These are phyloP conservation scores for Nephrocerus scutellatus DNA, from an alignment of 2,888 invertebrate species.

Conservation along the genomic window DNA sequence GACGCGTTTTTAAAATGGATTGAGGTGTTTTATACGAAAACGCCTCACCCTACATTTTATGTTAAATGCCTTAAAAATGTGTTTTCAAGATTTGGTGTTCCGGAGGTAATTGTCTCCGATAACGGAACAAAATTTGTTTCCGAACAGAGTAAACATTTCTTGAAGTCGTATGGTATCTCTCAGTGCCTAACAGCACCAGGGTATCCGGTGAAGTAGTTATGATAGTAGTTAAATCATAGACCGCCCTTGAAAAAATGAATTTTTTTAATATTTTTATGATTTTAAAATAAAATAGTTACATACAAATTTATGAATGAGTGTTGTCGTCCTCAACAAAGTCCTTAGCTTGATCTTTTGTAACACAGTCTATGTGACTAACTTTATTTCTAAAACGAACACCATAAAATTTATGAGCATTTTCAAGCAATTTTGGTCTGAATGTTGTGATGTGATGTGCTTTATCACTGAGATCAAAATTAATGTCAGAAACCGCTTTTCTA, in stretches of 20 bases:
- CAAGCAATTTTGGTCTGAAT: slow-evolving; percentile 92
- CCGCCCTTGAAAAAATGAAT: too few relatives aligned
- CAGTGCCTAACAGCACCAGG: too few relatives aligned
- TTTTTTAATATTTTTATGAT: too few relatives aligned
- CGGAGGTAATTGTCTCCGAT: too few relatives aligned
- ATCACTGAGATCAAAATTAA: slow-evolving; percentile 92
- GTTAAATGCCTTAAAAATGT: neutral
- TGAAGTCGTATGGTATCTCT: too few relatives aligned
- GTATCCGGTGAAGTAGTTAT: too few relatives aligned
- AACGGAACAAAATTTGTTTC: too few relatives aligned
- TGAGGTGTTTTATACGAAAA: slow-evolving; percentile 28
- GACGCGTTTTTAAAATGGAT: slow-evolving; percentile 44
- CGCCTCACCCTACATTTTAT: neutral
- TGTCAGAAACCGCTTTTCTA: slow-evolving; percentile 92
- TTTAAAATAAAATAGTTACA: too few relatives aligned
- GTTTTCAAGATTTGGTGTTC: too few relatives aligned
- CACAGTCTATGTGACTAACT: slow-evolving; percentile 93
- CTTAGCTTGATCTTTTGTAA: slow-evolving; percentile 88
- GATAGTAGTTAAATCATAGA: too few relatives aligned
- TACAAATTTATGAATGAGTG: slow-evolving; percentile 66
- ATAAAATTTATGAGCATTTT: slow-evolving; percentile 97
- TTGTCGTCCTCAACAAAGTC: slow-evolving; percentile 99
- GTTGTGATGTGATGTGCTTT: slow-evolving; percentile 99
- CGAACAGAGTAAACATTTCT: too few relatives aligned
- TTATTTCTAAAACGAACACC: slow-evolving; percentile 95